Conservation (phyloP, 2,888 invertebrate genomes). For the Caenorhabditis parvicauda region DNA sequence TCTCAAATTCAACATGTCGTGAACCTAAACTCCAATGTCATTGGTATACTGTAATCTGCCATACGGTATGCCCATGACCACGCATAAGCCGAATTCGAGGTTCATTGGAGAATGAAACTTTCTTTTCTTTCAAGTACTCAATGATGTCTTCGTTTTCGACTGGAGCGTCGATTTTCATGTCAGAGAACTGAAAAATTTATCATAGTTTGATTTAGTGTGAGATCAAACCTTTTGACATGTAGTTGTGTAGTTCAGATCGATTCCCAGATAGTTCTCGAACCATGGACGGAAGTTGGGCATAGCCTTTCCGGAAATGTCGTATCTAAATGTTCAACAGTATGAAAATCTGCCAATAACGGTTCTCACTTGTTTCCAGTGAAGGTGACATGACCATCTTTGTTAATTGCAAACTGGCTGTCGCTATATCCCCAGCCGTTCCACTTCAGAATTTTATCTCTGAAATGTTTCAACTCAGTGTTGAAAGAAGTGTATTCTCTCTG, state of each 20-base stretch:
- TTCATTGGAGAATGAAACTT: slow-evolving; percentile 79
- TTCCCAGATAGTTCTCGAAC: slow-evolving; percentile 75
- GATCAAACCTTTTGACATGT: slow-evolving; percentile 47
- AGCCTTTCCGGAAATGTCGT: slow-evolving; percentile 65
- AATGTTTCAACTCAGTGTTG: slow-evolving; percentile 2
- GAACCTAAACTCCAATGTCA: slow-evolving; percentile 66
- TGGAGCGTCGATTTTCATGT: slow-evolving; percentile 72
- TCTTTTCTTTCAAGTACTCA: slow-evolving; percentile 81
- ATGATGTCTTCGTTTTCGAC: slow-evolving; percentile 85
- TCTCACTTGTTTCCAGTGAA: slow-evolving; percentile 83
- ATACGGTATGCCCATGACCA: slow-evolving; percentile 56
- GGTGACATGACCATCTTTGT: slow-evolving; percentile 69
- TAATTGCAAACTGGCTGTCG: slow-evolving; percentile 80
- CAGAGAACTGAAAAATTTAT: slow-evolving; percentile 68
- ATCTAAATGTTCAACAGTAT: slow-evolving; percentile 51
- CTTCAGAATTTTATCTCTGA: slow-evolving; percentile 70
- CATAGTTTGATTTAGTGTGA: too few species aligned
- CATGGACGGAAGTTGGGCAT: slow-evolving; percentile 80
- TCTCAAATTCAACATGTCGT: slow-evolving; percentile 80
- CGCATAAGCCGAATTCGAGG: slow-evolving; percentile 47
- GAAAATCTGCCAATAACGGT: background rate
- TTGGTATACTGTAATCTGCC: background rate
- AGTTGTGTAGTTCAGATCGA: slow-evolving; percentile 64
- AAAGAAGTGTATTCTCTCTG: background rate
- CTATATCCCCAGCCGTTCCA: slow-evolving; percentile 99